Evolutionary conservation across 2,113 vertebrate genomes (phyloP), one percentile per base, ranked within the genome.

Genomic region (Seriola aureovittata): DNA sequence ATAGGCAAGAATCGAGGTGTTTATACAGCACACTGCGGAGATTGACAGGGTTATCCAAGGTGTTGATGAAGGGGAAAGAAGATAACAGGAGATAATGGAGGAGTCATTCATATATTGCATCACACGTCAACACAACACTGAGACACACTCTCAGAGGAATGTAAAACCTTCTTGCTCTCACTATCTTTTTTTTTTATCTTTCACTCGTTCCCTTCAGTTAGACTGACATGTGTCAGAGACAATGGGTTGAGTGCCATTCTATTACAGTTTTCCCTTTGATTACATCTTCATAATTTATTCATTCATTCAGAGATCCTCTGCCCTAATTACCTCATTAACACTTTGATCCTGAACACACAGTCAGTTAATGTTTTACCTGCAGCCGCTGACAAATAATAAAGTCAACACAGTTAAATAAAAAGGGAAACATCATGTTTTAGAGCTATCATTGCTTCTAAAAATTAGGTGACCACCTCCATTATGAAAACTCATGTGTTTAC

Each of bases 261-360:
- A 13, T 13, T 58, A 14, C 48, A 9, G 29, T 71, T 60, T 17
- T 13, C 71, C 55, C 48, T 86, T 86, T 81, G 62, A 90, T 81
- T 62, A 23, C 34, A 69, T 64, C 59, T 32, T 74, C 36, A 72
- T 88, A 29, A 71, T 79, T 90, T 3, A 78, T 78, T 83, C 7
- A 88, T 84, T 58, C 8, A 78, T 78, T 71, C 16, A 21, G 11
- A 16, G 29, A 0, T 72, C 63, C 66, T 68, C 57, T 57, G 3
- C 16, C 8, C 17, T 70, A 65, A 82, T 64, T 40, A 60, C 68
- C 69, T 60, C 54, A 76, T 86, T 74, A 75, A 59, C 62, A 19
- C 62, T 59, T 70, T 58, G 34, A 67, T 79, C 25, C 36, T 34
- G 1, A n/a, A 48, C 17, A 9, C 4, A 29, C 46, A 29, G 11